Base-by-base conservation (phyloP, 2,113 vertebrate species). In the Microcebus murinus region DNA sequence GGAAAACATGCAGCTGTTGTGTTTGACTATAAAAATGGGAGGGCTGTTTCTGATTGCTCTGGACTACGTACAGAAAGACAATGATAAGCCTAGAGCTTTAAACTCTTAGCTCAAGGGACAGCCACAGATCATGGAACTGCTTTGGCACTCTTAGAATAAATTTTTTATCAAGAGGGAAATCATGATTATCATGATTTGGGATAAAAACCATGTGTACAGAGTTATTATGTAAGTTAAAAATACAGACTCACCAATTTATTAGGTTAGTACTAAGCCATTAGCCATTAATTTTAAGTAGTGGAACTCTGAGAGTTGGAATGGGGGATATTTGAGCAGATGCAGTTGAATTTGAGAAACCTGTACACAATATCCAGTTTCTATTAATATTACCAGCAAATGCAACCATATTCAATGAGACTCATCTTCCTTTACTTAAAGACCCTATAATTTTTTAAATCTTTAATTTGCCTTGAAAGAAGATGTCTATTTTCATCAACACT, bases 1-100 rank as follows among this genome's bases (percentile, higher is more conserved):
- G 87, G 36, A 36, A 96, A 96, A 94, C 50, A 94, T 83, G 84
- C 65, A 92, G 81, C 57, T 77, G 11, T 84, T 91, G 17, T 17
- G n/a, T 90, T 94, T 95, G 70, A 87, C 12, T 82, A 65, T 8
- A 39, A 73, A 91, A 95, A 52, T n/a, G 55, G 23, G 48, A 29
- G 90, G 45, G 3, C 31, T 94, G 27, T 57, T 83, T 91, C 80
- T 74, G 11, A 77, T 48, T 21, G 1, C 90, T 36, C 15, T 91
- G 55, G n/a, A 34, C 11, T 91, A 17, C 45, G 57, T 68, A 81
- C 34, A 88, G 50, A 76, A 67, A 45, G 67, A 86, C 89, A 94
- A 45, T n/a, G 45, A 88, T 67, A 50, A 90, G 25, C 27, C 27
- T 25, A 86, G 68, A 81, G 23, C 21, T 57, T 92, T 83, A 86